A percentile compares a stretch with the other conserved stretches of the same genome.
Conservation (phyloP, 2,797 vertebrate species). For the Pelobates cultripes region DNA sequence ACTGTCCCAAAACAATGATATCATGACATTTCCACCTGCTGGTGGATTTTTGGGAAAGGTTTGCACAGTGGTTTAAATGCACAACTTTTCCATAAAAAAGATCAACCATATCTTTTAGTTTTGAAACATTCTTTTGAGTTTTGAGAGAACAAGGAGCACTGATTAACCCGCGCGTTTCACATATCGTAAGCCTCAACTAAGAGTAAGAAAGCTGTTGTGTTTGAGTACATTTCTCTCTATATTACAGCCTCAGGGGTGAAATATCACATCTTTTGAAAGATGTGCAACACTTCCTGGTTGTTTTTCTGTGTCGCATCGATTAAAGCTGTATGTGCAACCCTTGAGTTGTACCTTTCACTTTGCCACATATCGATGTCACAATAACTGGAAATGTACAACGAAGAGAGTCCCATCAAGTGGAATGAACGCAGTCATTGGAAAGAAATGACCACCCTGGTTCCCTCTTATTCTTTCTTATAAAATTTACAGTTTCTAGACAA, state of each 20-base stretch:
- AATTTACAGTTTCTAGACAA: background rate
- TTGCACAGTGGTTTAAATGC: no score
- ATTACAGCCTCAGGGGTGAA: slow-evolving; percentile 36
- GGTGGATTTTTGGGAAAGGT: no score
- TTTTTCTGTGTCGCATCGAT: slow-evolving; percentile 46
- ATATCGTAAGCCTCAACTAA: slow-evolving; percentile 31
- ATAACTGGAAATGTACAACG: slow-evolving; percentile 34
- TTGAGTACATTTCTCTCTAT: slow-evolving; percentile 50
- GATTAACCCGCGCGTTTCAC: slow-evolving; percentile 20
- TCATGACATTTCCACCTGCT: no score
- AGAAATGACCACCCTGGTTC: slow-evolving; percentile 2
- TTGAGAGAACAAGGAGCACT: background rate
- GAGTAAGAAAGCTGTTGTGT: slow-evolving; percentile 21
- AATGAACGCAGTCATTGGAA: background rate
- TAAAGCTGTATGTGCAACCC: slow-evolving; percentile 42
- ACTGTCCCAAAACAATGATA: no score
- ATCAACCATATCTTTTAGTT: no score
- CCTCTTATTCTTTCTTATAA: slow-evolving; percentile 4
- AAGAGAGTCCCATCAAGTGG: slow-evolving; percentile 32
- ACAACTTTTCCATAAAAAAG: no score
- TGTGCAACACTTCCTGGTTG: slow-evolving; percentile 46
- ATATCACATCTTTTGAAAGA: slow-evolving; percentile 43
- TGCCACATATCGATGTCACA: slow-evolving; percentile 22
- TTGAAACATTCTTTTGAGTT: no score
- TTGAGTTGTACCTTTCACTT: slow-evolving; percentile 32